Evolutionary conservation across 2,888 invertebrate species (phyloP).

Genomic region (Tenthredo livida): DNA sequence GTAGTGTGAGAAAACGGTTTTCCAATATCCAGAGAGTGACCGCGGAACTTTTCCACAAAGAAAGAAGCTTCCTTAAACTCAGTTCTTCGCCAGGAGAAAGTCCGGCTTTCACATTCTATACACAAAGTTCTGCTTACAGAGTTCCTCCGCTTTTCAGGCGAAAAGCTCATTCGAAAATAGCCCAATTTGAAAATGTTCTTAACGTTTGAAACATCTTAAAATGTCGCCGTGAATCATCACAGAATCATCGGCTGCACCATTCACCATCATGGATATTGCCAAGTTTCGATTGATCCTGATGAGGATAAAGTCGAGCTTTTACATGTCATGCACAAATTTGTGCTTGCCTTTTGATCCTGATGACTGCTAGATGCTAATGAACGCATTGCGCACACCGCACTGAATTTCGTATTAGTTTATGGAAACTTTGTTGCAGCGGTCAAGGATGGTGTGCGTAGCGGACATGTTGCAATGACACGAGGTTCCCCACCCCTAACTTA

Average conservation of each 20-base stretch:
- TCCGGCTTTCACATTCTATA: background rate
- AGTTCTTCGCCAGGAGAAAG: background rate
- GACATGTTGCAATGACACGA: slow-evolving; percentile 28
- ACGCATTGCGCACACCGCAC: background rate
- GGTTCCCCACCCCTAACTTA: slow-evolving; percentile 30
- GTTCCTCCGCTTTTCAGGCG: background rate
- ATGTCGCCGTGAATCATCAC: too few species aligned
- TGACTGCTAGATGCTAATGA: background rate
- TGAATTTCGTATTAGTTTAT: background rate
- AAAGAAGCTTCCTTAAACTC: background rate
- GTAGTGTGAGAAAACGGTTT: background rate
- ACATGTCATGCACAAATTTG: too few species aligned
- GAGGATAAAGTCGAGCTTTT: too few species aligned
- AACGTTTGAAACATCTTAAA: too few species aligned
- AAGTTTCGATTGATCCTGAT: too few species aligned
- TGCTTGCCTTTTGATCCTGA: background rate
- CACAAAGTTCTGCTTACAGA: background rate
- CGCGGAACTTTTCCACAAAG: background rate
- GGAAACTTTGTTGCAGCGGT: background rate
- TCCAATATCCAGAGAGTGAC: background rate
- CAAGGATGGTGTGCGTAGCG: background rate
- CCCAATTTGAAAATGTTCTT: background rate
- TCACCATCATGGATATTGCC: background rate
- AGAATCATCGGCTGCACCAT: too few species aligned
- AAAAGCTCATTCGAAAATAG: background rate